Percentiles rank a stretch among this genome's conserved stretches.
Evolutionary conservation across 1,140 invertebrate genomes (phyloP).

Genomic region (Diorhabda sublineata): DNA sequence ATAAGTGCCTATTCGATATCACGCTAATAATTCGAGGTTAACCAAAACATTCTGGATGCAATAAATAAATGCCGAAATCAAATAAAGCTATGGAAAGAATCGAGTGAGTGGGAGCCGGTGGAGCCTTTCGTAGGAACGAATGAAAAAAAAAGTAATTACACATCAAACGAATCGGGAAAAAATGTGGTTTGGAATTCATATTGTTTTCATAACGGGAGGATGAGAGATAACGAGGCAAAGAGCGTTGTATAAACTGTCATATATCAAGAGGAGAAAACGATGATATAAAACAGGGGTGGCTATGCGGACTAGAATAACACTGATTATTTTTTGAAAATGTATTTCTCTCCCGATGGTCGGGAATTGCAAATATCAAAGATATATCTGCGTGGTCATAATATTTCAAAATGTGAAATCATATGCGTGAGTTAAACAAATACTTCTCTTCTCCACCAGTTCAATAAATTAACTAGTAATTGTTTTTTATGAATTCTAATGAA

Average conservation of each 20-base stretch:
- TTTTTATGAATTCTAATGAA: too few species aligned
- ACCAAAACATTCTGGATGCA: conserved; percentile 30
- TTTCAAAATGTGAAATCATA: too few species aligned
- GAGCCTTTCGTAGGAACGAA: not conserved
- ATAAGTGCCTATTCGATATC: too few species aligned
- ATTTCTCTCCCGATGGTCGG: too few species aligned
- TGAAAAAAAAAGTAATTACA: conserved; percentile 45
- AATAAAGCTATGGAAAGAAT: conserved; percentile 35
- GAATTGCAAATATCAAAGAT: too few species aligned
- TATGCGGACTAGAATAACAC: not conserved
- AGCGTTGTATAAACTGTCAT: conserved; percentile 40
- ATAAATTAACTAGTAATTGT: too few species aligned
- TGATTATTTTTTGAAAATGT: too few species aligned
- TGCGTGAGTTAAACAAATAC: too few species aligned
- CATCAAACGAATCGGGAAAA: conserved; percentile 44
- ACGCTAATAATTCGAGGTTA: not conserved
- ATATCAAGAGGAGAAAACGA: conserved; percentile 39
- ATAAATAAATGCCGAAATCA: conserved; percentile 45
- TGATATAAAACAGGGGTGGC: conserved; percentile 16
- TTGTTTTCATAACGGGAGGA: conserved; percentile 45
- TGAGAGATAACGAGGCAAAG: conserved; percentile 32
- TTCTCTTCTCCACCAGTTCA: too few species aligned
- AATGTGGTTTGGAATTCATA: conserved; percentile 47
- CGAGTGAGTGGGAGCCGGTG: conserved; percentile 29
- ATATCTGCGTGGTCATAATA: too few species aligned